Percentiles rank a stretch among this genome's conserved stretches.
Conservation (phyloP, 2,113 vertebrate genomes). For the Acinonyx jubatus region DNA sequence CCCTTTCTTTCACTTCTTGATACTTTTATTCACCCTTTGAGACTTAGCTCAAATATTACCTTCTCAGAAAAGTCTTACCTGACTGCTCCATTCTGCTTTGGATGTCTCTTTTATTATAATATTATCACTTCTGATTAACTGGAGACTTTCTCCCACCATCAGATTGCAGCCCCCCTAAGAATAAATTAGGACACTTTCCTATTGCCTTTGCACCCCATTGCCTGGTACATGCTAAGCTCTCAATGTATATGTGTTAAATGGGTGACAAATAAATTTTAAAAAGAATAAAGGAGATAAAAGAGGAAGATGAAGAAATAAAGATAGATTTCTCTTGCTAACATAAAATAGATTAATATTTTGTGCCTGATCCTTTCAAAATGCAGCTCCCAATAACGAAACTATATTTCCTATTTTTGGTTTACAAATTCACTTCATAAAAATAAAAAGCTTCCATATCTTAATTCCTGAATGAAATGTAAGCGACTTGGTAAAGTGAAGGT, state of each 20-base stretch:
- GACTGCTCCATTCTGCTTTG: not conserved
- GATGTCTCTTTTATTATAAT: not conserved
- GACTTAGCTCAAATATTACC: not conserved
- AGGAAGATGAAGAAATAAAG: not conserved
- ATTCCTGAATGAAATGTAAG: constrained; percentile 10
- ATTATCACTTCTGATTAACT: not conserved
- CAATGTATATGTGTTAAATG: not conserved
- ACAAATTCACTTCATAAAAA: not conserved
- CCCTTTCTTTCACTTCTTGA: not conserved
- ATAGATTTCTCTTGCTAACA: not conserved
- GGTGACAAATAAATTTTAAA: not conserved
- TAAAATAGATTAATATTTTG: not conserved
- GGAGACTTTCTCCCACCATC: not conserved
- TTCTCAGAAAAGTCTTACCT: not conserved
- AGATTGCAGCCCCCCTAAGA: not conserved
- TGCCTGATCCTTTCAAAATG: not conserved
- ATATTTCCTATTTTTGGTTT: not conserved
- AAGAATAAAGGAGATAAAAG: not conserved
- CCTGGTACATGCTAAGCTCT: not conserved
- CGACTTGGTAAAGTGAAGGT: not conserved
- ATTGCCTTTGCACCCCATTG: not conserved
- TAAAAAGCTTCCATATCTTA: constrained; percentile 17
- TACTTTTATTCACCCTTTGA: not conserved
- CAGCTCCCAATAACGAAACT: not conserved
- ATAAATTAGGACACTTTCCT: not conserved